phyloP scores from a whole-genome alignment of 2,113 vertebrate genomes.

The Hyperopisus bebe region DNA sequence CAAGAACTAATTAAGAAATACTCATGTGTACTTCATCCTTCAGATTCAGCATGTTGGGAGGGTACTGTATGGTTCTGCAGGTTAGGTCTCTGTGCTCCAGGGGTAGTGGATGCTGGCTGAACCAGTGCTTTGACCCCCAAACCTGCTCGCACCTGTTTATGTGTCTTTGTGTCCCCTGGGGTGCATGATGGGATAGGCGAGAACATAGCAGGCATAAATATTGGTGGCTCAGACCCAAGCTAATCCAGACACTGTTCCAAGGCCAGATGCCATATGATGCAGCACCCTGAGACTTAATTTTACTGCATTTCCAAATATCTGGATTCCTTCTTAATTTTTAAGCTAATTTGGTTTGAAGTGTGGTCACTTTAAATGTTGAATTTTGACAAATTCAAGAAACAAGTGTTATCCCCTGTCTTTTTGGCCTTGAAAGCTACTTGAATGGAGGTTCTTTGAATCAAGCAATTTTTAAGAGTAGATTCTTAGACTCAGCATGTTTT shows the following conservation, averaged over 20 bases:
- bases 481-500: not conserved
- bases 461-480: not conserved
- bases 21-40: not conserved
- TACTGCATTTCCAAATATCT: not conserved
- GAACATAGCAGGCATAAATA: not conserved
- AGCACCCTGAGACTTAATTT: not conserved
- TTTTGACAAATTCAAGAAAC: not conserved
- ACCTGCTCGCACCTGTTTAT: not conserved
- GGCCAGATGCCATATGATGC: not conserved
- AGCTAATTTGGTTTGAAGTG: not conserved
- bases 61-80: not conserved
- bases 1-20: not conserved
- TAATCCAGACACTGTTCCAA: not conserved
- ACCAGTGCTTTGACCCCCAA: not conserved
- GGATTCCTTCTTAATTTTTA: not conserved
- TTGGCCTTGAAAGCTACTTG: not conserved
- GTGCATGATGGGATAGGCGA: not conserved
- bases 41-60: not conserved
- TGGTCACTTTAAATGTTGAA: not conserved
- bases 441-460: not conserved
- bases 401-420: not conserved
- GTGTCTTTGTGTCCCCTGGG: not conserved
- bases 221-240: not conserved
- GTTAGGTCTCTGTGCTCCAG: not conserved
- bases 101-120: not conserved